Evolutionary conservation across 1,140 invertebrate species (phyloP), one percentile per base, ranked within the genome.

Genomic region (Cheumatopsyche charites): DNA sequence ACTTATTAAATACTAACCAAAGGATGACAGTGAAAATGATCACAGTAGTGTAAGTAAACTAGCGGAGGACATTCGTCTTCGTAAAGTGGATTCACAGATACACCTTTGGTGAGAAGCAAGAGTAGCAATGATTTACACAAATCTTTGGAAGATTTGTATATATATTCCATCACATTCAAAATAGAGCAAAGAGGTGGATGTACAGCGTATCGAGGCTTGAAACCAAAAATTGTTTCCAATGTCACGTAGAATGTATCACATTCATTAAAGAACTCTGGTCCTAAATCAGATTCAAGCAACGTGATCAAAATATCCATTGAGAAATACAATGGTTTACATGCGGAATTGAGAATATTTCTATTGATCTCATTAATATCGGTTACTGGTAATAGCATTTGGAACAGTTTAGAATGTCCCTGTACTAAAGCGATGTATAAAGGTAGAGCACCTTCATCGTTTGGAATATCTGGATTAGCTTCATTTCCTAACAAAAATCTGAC

Each of bases 301-400:
- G 77, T 75, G 73, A 80, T 78, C 1, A 83, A 69, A 70, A 82
- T 81, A 70, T 81, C 80, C 73, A 79, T 79, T 65, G 82, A 82
- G 55, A 83, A 85, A 70, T 79, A 81, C 67, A 83, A 79, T 67
- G 82, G 82, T 62, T 82, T 83, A 73, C 83, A 85, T 29, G 82
- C 81, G 65, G 78, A 73, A 1, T 80, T 63, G 29, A 85, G 79
- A 42, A 83, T 80, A 71, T 83, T 79, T 70, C 70, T 77, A 58
- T 79, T 80, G 43, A 85, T 78, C 62, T 78, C 71, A 4, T 78
- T 63, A 26, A 68, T 75, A 71, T 80, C 76, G 25, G 81, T 82
- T 0, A 79, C 77, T 2, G 69, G 26, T 11, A 85, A 71, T n/a
- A 85, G 76, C 7, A 78, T 73, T 76, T 79, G 79, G 71, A 84